phyloP scores from a whole-genome alignment of 1,140 invertebrate species.

The Pogonomyrmex barbatus region DNA sequence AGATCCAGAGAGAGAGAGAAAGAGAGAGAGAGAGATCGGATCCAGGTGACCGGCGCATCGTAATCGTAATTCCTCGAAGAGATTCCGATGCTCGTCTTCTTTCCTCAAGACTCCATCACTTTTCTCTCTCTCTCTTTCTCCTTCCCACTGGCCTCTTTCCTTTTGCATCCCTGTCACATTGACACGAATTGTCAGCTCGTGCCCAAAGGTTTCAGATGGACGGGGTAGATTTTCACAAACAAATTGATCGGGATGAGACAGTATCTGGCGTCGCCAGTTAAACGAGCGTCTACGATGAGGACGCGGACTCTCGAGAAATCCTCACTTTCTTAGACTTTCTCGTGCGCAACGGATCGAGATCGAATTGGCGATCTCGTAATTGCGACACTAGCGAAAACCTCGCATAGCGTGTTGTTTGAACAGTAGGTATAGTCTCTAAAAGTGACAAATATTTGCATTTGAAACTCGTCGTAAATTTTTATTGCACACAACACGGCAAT shows the following conservation, averaged over 20 bases:
- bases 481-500: neutral
- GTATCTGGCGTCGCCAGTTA: slow-evolving; percentile 36
- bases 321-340: slow-evolving; percentile 30
- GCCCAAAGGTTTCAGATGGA: slow-evolving; percentile 53
- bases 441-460: slow-evolving; percentile 7
- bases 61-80: slow-evolving; percentile 57
- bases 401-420: neutral
- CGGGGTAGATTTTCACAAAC: slow-evolving; percentile 64
- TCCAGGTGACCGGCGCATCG: slow-evolving; percentile 46
- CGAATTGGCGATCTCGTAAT: slow-evolving; percentile 29
- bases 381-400: neutral
- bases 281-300: slow-evolving; percentile 25
- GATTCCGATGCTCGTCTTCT: slow-evolving; percentile 46
- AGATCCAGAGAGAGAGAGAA: slow-evolving; percentile 11
- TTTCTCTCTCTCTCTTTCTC: neutral
- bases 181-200: slow-evolving; percentile 27
- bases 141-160: neutral
- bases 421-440: neutral
- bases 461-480: slow-evolving; percentile 16
- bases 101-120: neutral
- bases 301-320: slow-evolving; percentile 15
- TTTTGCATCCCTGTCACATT: slow-evolving; percentile 16
- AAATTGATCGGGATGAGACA: slow-evolving; percentile 67
- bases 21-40: slow-evolving; percentile 9
- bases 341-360: slow-evolving; percentile 36